Conservation (phyloP, 2,797 vertebrate species). For the Falco concolor region DNA sequence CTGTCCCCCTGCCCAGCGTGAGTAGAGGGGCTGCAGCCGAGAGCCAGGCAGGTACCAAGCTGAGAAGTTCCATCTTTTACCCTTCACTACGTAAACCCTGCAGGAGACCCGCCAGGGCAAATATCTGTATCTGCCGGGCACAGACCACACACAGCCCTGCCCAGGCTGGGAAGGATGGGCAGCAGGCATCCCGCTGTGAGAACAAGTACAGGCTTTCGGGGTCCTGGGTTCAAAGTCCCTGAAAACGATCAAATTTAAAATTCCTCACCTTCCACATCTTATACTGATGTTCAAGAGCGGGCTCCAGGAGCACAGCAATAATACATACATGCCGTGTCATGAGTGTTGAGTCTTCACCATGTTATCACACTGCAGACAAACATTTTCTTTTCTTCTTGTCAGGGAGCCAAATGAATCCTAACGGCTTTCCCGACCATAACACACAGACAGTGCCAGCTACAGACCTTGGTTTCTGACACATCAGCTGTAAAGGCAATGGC, state of each 20-base stretch:
- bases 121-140: neutral
- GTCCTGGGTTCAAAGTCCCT: neutral
- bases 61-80: neutral
- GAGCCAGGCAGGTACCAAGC: neutral
- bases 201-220: neutral
- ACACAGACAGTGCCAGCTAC: neutral
- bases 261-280: neutral
- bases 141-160: neutral
- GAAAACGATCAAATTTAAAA: neutral
- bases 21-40: accelerated
- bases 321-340: accelerated
- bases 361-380: neutral
- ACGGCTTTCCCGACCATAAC: neutral
- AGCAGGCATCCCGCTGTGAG: accelerated
- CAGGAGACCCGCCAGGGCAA: neutral
- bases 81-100: neutral
- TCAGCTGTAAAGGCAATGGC: neutral
- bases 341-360: neutral
- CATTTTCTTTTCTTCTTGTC: neutral
- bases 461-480: neutral
- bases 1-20: accelerated
- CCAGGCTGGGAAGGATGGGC: neutral
- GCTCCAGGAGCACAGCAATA: neutral
- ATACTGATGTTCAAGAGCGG: neutral
- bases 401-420: neutral